Conservation (phyloP, 2,797 vertebrate genomes). For the Sebastes flavidus region DNA sequence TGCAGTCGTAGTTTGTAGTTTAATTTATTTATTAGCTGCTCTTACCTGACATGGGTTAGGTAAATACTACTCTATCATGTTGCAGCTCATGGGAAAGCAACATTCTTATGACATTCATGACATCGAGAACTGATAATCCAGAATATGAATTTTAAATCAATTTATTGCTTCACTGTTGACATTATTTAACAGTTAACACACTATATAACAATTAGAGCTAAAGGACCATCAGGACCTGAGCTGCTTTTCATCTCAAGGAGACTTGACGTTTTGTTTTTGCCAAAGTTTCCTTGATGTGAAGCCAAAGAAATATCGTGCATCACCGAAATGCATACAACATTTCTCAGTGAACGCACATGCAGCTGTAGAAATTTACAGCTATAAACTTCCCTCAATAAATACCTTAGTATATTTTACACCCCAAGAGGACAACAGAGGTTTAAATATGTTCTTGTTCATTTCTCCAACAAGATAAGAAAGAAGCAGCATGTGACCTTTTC, state of each 20-base stretch:
- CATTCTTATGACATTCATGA: not conserved
- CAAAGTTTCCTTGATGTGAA: not conserved
- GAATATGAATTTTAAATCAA: not conserved
- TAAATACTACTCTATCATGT: not conserved
- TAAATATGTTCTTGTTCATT: not conserved
- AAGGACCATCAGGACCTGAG: not conserved
- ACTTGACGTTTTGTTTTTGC: slow-evolving; percentile 12
- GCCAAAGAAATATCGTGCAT: slow-evolving; percentile 14
- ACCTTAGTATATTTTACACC: not conserved
- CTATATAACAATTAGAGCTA: not conserved
- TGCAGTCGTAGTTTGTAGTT: not conserved
- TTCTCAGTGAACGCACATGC: not conserved
- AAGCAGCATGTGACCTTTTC: slow-evolving; percentile 4
- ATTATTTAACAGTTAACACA: not conserved
- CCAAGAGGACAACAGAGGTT: not conserved
- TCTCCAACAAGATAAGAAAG: not conserved
- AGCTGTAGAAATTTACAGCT: slow-evolving; percentile 8
- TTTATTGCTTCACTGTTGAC: not conserved
- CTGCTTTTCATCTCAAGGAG: slow-evolving; percentile 13
- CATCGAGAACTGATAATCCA: not conserved
- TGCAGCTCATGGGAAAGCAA: not conserved
- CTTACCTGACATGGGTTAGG: not conserved
- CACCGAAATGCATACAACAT: slow-evolving; percentile 2
- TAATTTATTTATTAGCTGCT: not conserved
- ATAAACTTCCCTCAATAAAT: not conserved